Percentiles rank a stretch among this genome's conserved stretches.
phyloP scores from a whole-genome alignment of 2,888 invertebrate species.

The Meghimatium bilineatum region DNA sequence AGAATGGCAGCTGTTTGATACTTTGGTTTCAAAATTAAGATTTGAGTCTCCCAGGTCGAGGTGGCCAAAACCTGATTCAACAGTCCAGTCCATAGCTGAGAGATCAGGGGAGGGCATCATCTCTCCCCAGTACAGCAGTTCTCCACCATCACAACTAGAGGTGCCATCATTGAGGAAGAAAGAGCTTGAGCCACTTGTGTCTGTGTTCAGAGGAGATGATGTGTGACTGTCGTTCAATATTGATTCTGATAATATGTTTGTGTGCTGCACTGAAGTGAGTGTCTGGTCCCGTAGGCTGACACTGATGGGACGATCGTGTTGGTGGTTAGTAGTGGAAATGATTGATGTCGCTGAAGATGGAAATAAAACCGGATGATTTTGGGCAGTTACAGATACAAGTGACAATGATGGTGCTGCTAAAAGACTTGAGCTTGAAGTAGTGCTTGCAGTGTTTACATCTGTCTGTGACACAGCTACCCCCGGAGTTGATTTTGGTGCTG shows the following conservation, averaged over 20 bases:
- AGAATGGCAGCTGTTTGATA: slow-evolving; percentile 6
- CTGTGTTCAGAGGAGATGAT: slow-evolving; percentile 48
- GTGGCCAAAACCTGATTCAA: slow-evolving; percentile 64
- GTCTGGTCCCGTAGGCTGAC: slow-evolving; percentile 39
- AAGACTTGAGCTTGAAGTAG: slow-evolving; percentile 14
- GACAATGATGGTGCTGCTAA: background rate
- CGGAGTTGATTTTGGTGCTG: slow-evolving; percentile 77
- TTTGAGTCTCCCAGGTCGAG: slow-evolving; percentile 63
- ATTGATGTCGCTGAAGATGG: background rate
- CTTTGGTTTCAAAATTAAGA: slow-evolving; percentile 46
- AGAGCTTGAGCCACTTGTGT: slow-evolving; percentile 39
- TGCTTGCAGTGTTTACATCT: slow-evolving; percentile 16
- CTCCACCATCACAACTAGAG: slow-evolving; percentile 40
- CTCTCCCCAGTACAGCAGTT: slow-evolving; percentile 67
- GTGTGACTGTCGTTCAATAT: slow-evolving; percentile 16
- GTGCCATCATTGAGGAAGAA: slow-evolving; percentile 47
- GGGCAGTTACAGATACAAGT: slow-evolving; percentile 1
- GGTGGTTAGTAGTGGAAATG: background rate
- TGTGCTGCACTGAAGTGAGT: slow-evolving; percentile 34
- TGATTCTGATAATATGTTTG: slow-evolving; percentile 19
- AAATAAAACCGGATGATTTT: background rate
- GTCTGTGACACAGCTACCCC: slow-evolving; percentile 56
- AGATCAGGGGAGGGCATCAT: slow-evolving; percentile 63
- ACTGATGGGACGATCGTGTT: slow-evolving; percentile 3
- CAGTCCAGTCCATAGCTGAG: slow-evolving; percentile 70